Evolutionary conservation across 2,113 vertebrate genomes (phyloP).

Genomic region (Phylloscopus whistleri): DNA sequence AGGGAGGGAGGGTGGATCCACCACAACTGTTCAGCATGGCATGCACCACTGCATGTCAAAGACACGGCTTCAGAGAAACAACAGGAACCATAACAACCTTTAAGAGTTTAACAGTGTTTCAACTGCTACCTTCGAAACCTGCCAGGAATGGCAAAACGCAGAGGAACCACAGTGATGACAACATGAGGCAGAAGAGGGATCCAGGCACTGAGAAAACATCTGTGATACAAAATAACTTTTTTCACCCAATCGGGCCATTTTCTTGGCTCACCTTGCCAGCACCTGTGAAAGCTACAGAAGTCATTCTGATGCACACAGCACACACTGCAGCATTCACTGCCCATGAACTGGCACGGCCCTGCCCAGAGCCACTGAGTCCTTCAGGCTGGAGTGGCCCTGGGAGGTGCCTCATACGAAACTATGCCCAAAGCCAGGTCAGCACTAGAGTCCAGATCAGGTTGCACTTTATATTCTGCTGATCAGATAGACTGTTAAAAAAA

Average conservation of each 20-base stretch:
- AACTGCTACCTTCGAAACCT: background rate
- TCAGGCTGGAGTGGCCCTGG: background rate
- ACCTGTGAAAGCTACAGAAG: background rate
- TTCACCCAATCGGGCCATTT: background rate
- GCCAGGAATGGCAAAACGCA: background rate
- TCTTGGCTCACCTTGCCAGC: background rate
- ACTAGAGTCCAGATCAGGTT: background rate
- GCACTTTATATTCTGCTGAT: background rate
- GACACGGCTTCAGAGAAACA: background rate
- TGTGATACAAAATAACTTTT: background rate
- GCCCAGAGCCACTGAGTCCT: background rate
- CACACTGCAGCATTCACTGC: background rate
- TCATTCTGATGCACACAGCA: background rate
- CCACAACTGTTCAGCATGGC: background rate
- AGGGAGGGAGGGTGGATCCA: background rate
- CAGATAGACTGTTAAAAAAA: background rate
- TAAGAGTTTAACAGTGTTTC: background rate
- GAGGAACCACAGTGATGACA: background rate
- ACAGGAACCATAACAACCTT: background rate
- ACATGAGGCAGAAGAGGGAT: background rate
- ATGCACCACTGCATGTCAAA: background rate
- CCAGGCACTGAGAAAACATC: background rate
- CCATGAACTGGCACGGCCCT: background rate
- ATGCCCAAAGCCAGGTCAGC: background rate
- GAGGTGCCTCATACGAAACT: rapidly evolving